Evolutionary conservation across 2,888 invertebrate species (phyloP), one percentile per base, ranked within the genome.

Genomic region (Zygothrica quintamaculata): DNA sequence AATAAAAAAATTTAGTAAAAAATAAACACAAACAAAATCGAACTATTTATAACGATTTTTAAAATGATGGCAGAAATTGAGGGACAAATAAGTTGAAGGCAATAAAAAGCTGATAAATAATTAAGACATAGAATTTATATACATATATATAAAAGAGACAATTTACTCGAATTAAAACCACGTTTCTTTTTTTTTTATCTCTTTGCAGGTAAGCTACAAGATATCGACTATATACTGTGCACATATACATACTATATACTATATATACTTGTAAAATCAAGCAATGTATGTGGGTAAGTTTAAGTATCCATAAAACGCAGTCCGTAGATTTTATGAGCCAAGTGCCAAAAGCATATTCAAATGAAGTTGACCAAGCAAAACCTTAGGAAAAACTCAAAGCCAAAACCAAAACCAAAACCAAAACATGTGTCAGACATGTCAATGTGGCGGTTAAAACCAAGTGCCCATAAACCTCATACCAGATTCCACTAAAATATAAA

Each of bases 391-490:
- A 74, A 50, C 77, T 62, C 65, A 40, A 13, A 58, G 48, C 39
- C 46, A 59, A 77, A 61, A 53, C 65, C 61, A 65, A 75, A 69
- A 58, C 66, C 59, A 47, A 65, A 70, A 70, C 74, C 80, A 62
- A 85, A 80, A 80, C 80, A 80, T 80, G 84, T 80, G 86, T 80
- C 86, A 76, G 84, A 65, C 80, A 70, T 82, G 80, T 80, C 80
- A 78, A 62, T 79, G 79, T 53, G 58, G 66, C 46, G 69, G 75
- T 39, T 58, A 43, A 59, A 70, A 13, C 65, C 57, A 44, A 53
- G 18, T 46, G 52, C 16, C 37, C 52, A 52, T 57, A 55, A 59
- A 50, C 25, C 25, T 36, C 39, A 34, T 26, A 7, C 13, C 13
- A 12, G 7, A 11, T 12, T 9, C 11, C 34, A 51, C 34, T n/a